Evolutionary conservation across 37 sponge, comb jelly and placozoan species (phyloP), one percentile per base, ranked within the genome.

Genomic region (Oscarella lobularis): DNA sequence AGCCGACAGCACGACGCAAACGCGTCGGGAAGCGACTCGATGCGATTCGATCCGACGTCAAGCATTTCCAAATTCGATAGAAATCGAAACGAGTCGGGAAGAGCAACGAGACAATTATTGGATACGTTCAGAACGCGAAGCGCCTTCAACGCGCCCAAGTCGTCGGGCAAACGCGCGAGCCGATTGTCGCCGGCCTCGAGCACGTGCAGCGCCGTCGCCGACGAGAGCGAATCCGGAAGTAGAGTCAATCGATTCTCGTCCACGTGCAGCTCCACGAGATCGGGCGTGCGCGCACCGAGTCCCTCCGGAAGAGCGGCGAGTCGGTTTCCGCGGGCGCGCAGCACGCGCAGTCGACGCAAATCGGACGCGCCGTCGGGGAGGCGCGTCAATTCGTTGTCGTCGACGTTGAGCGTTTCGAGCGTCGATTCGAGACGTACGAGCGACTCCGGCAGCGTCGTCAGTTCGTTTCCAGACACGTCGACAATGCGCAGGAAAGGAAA

Each of bases 241-340:
- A 32, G 6, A 34, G 6, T 20, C 71, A 68, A 68, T 4, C 33
- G 29, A 20, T 68, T 68, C 33, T 14, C 71, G 31, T 14, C 6
- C 5, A 68, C 33, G 71, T 68, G 84, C 37, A 90, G 76, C 40
- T 79, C 81, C 20, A 20, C 39, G 72, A 89, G 67, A 70, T 40
- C 77, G 4, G 33, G 3, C 65, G 86, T 37, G 3, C 54, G 31
- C 0, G 40, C 32, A 2, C 71, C 31, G 31, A 68, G 31, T 35
- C 5, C 71, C 4, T 4, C 33, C 35, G 6, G 31, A 4, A 68
- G 33, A 4, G 5, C 35, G 29, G 33, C 71, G 31, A 68, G 31
- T 20, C 33, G 5, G 71, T 68, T 68, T 48, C 60, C 60, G 20
- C 60, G 60, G 14, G 20, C 9, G 9, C 60, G 9, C 60, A 48